Evolutionary conservation across 2,797 vertebrate species (phyloP).

Genomic region (Poeciliopsis gracilis): DNA sequence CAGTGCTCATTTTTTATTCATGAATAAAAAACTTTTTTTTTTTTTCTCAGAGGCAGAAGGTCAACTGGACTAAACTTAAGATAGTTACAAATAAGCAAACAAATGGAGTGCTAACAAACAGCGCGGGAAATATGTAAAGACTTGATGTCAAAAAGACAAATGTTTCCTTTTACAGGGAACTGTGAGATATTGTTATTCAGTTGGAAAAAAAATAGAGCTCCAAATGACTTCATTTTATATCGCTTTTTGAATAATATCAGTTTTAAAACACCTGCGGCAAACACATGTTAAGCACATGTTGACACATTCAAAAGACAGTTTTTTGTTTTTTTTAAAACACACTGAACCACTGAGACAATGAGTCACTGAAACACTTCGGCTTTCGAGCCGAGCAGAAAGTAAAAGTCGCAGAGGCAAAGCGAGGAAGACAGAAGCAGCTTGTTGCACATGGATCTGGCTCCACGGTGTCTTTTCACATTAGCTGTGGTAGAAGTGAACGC

Average conservation of each 20-base stretch:
- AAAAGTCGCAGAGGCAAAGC: conserved; percentile 22
- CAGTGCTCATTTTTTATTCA: conserved; percentile 63
- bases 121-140: conserved; percentile 12
- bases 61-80: conserved; percentile 26
- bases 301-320: conserved; percentile 9
- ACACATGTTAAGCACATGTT: background rate
- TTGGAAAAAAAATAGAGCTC: background rate
- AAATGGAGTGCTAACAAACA: conserved; percentile 14
- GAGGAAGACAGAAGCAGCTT: conserved; percentile 37
- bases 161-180: background rate
- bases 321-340: background rate
- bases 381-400: conserved; percentile 15
- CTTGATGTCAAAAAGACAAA: conserved; percentile 4
- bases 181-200: conserved; percentile 10
- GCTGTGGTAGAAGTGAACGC: conserved; percentile 24
- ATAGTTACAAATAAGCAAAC: conserved; percentile 33
- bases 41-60: conserved; percentile 56
- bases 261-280: background rate
- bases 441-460: conserved; percentile 30
- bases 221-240: conserved; percentile 20
- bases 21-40: conserved; percentile 60
- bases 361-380: conserved; percentile 32
- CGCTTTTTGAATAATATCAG: background rate
- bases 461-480: conserved; percentile 29
- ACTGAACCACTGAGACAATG: conserved; percentile 25